Conservation (phyloP, 2,797 vertebrate species). For the Pristis pectinata region DNA sequence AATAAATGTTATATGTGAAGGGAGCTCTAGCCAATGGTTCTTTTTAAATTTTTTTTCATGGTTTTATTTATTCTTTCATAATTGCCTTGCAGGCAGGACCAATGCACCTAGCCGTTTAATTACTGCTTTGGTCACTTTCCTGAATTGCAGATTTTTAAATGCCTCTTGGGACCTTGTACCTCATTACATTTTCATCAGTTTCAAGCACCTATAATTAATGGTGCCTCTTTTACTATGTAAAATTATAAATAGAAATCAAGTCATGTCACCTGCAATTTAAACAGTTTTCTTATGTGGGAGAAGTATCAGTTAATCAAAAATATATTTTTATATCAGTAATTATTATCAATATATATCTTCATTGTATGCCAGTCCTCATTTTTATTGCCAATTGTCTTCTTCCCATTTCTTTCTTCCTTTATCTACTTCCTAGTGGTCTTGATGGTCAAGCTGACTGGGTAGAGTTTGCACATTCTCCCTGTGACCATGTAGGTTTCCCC, state of each 20-base stretch:
- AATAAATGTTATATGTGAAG: neutral
- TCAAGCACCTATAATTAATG: neutral
- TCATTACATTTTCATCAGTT: neutral
- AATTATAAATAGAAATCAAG: neutral
- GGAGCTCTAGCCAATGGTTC: neutral
- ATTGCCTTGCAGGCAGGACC: neutral
- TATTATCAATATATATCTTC: neutral
- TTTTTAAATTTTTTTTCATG: neutral
- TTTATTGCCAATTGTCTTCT: neutral
- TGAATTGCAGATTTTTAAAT: neutral
- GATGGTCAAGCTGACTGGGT: neutral
- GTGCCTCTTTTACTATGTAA: slow-evolving; percentile 10
- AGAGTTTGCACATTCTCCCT: no score
- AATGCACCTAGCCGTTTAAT: neutral
- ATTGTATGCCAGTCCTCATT: neutral
- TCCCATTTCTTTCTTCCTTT: neutral
- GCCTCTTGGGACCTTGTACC: neutral
- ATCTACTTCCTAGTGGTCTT: neutral
- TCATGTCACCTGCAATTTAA: neutral
- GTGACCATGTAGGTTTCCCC: no score
- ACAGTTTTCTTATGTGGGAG: neutral
- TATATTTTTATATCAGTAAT: neutral
- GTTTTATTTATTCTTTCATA: neutral
- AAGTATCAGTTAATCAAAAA: slow-evolving; percentile 12
- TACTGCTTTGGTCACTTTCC: neutral